Conservation (phyloP, 2,113 vertebrate genomes). For the Scortum barcoo region DNA sequence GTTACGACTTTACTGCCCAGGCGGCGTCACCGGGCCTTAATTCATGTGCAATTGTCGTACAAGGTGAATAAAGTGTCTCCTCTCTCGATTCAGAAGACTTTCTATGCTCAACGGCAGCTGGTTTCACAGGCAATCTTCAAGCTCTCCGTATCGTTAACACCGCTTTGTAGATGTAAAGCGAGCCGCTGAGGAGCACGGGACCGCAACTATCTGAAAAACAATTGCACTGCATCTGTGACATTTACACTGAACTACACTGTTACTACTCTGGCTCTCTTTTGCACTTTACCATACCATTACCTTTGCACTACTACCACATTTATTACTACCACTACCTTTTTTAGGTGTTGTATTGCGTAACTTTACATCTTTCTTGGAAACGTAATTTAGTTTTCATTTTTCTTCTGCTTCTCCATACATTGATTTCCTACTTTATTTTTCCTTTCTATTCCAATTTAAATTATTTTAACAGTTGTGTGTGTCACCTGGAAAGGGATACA, state of each 20-base stretch:
- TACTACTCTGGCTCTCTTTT: neutral
- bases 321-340: neutral
- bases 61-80: neutral
- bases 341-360: neutral
- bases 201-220: neutral
- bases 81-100: neutral
- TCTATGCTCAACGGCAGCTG: neutral
- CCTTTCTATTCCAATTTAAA: neutral
- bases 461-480: neutral
- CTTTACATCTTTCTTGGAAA: too few species aligned
- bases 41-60: neutral
- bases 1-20: neutral
- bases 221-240: too few species aligned
- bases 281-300: neutral
- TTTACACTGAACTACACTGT: too few species aligned
- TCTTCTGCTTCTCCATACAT: neutral
- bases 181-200: neutral
- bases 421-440: neutral
- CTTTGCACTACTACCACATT: neutral
- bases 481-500: neutral
- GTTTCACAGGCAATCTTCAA: neutral
- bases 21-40: neutral
- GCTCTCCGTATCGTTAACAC: neutral
- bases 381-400: neutral
- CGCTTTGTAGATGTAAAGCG: conserved; percentile 6